These are phyloP conservation scores for Ametastegia equiseti DNA, from an alignment of 2,888 invertebrate genomes.

Conservation along the genomic window DNA sequence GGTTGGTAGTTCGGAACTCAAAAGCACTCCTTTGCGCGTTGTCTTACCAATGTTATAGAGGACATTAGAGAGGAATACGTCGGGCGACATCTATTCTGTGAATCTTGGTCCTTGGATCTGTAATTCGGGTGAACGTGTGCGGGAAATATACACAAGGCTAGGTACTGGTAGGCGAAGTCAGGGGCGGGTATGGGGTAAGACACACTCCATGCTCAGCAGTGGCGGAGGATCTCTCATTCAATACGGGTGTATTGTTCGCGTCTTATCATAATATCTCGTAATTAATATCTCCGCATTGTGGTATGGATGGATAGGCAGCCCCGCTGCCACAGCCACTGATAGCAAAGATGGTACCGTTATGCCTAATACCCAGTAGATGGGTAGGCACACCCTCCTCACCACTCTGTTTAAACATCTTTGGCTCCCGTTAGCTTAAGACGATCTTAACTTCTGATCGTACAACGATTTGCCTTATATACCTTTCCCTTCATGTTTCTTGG, in stretches of 20 bases:
- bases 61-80: slow-evolving; percentile 49
- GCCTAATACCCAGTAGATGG: slow-evolving; percentile 37
- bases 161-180: slow-evolving; percentile 16
- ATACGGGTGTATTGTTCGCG: slow-evolving; percentile 75
- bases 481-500: slow-evolving; percentile 1
- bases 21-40: slow-evolving; percentile 39
- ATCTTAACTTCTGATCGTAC: slow-evolving; percentile 41
- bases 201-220: slow-evolving; percentile 48
- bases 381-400: slow-evolving; percentile 9
- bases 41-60: slow-evolving; percentile 48
- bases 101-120: slow-evolving; percentile 50
- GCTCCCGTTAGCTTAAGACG: slow-evolving; percentile 32
- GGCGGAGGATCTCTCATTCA: slow-evolving; percentile 67
- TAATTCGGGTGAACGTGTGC: slow-evolving; percentile 46
- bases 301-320: slow-evolving; percentile 75
- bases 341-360: slow-evolving; percentile 65
- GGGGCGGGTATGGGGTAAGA: slow-evolving; percentile 48
- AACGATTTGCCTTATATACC: slow-evolving; percentile 9
- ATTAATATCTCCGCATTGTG: slow-evolving; percentile 76
- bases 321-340: slow-evolving; percentile 74
- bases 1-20: slow-evolving; percentile 33
- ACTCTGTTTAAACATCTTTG: slow-evolving; percentile 43
- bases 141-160: slow-evolving; percentile 32
- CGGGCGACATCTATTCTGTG: slow-evolving; percentile 51
- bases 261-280: slow-evolving; percentile 76